Base-by-base conservation (phyloP, 23 tunicate genomes). In the Corella eumyota region DNA sequence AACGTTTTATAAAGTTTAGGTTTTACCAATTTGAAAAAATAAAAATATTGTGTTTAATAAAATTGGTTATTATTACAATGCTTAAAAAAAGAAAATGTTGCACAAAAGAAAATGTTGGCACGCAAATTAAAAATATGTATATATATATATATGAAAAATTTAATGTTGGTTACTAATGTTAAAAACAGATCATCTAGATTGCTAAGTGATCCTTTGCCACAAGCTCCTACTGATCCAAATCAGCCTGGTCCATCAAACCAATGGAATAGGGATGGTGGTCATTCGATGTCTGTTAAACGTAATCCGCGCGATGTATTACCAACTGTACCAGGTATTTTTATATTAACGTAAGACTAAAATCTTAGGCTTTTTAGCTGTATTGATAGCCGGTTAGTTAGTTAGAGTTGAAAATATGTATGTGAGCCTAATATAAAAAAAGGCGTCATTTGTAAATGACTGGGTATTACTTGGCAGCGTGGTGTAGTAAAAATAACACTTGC, bases 251-350 rank as follows among this genome's bases (percentile, higher is more conserved):
- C 63, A 6, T 51, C 69, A 4, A 45, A 40, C 59, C 50, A 56
- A 35, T 58, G 79, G 69, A n/a, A n/a, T n/a, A n/a, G n/a, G n/a
- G n/a, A n/a, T n/a, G n/a, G n/a, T n/a, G 70, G 83, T 4, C 45
- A 32, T 35, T 61, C 73, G 2, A 30, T 72, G 36, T 55, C 81
- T 13, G 83, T 72, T 54, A 34, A 78, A 56, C 56, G 94, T 38
- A 75, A 84, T 47, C 94, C 94, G 22, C 73, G 50, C 57, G 94
- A 84, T 47, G 38, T 70, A 3, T 46, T 84, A 23, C 94, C 94
- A 25, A 61, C 62, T 25, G 62, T 58, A 19, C 94, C 94, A 63
- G 78, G 90, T 71, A 45, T 15, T 57, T n/a, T n/a, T n/a, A n/a
- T n/a, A n/a, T n/a, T n/a, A 15, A 40, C 1, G 5, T 49, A 21